Base-by-base conservation (phyloP, 2,797 vertebrate genomes). In the Semotilus atromaculatus region DNA sequence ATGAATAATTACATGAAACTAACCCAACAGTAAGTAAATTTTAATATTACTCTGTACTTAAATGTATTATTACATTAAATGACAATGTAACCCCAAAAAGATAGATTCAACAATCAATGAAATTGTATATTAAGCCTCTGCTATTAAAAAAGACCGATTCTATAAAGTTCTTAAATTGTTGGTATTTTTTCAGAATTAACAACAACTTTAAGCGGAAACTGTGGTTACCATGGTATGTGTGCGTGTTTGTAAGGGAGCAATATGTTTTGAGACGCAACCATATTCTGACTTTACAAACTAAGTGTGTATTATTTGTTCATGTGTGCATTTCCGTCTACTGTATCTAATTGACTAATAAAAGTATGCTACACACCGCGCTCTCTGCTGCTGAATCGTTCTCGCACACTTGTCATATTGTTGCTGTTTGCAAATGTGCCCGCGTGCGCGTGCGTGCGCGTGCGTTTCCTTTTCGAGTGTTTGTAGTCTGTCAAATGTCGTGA, bases 401-500 rank as follows among this genome's bases (percentile, higher is more conserved):
- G 45, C 45, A 0, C 73, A 23, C 71, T 51, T 16, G 51, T n/a
- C n/a, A 58, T 19, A 19, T 11, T 60, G 53, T 40, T 58, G 23
- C 13, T 67, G 40, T 48, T 23, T 36, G 38, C 60, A 79, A 79
- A 79, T 48, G 77, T 31, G 58, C 58, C n/a, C 76, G 77, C 58
- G 48, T 11, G 79, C 34, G 70, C 34, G 70, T 70, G 67, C 67
- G 60, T 5, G 31, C 2, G 53, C 26, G 26, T 11, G 45, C n/a
- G 75, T 80, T 85, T 85, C 60, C 58, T 77, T 82, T 84, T 21
- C 53, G 19, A 62, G 53, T 29, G 77, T 62, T 82, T 75, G 81
- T 5, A 38, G 73, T 82, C 71, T 85, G 82, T 87, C 83, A 88
- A 38, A 7, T 62, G 45, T 40, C 81, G 64, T 90, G 86, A 90